Evolutionary conservation across 2,797 vertebrate genomes (phyloP), one percentile per base, ranked within the genome.

Genomic region (Tarsius wallacei): DNA sequence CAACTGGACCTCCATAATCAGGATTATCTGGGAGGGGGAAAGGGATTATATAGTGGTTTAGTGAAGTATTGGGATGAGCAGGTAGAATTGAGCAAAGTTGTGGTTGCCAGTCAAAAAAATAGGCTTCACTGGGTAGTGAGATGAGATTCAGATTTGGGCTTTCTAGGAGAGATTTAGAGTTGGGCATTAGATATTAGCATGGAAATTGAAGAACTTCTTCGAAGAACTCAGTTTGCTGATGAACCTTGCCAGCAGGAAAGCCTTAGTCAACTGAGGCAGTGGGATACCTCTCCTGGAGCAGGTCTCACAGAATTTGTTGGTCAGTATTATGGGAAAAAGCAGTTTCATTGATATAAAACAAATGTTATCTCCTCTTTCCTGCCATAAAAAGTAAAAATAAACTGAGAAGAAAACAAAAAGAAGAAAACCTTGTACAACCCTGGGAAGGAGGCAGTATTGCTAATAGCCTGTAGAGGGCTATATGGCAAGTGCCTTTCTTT

Each of bases 1-100:
- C 0, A 53, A 21, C 1, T 4, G 19, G n/a, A 61, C 16, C 3
- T 28, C 24, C 21, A 3, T 8, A 14, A 0, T 42, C 22, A 61
- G 4, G 15, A 64, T 33, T 36, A 71, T 28, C 42, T 51, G 70
- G 33, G 26, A 80, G 26, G 1, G 4, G 3, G n/a, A 66, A 71
- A 74, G 8, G 7, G 15, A 71, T 66, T 7, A 4, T 26, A 24
- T 36, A 26, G 16, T 13, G 71, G 47, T 61, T 78, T 36, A 36
- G 1, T 71, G n/a, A 90, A 31, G 13, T 4, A 4, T 28, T 49
- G 31, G 24, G 11, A 74, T 87, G 26, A 83, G 33, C 5, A 31
- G 4, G 14, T 28, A 16, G 70, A 15, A 55, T 9, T 87, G 12
- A 86, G 33, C 19, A 73, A 68, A 77, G 86, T 2, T 26, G 28